phyloP scores from a whole-genome alignment of 2,888 invertebrate species.

The Xylocampa areola region DNA sequence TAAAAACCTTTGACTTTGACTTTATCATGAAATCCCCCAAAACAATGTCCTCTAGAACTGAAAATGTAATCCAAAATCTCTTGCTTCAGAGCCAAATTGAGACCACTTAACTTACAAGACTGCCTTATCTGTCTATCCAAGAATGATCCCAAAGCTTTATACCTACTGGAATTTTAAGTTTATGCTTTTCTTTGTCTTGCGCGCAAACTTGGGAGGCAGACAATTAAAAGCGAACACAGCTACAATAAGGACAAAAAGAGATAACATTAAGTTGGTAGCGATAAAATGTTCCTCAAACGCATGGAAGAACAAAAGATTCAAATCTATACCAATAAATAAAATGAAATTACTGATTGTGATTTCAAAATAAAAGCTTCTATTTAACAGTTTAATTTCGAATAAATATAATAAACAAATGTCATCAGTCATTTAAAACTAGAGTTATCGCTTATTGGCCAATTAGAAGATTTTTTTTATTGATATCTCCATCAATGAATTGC shows the following conservation, averaged over 20 bases:
- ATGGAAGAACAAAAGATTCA: constrained; percentile 16
- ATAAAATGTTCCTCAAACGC: constrained; percentile 4
- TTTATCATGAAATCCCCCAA: too few species aligned
- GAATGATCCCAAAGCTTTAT: too few species aligned
- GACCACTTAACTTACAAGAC: neutral
- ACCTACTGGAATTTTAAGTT: neutral
- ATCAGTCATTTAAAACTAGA: too few species aligned
- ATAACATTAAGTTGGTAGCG: constrained; percentile 18
- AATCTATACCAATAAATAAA: constrained; percentile 25
- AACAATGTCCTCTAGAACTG: too few species aligned
- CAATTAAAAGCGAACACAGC: constrained; percentile 29
- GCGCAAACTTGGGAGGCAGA: constrained; percentile 2
- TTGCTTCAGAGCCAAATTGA: neutral
- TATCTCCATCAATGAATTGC: too few species aligned
- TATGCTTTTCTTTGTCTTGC: neutral
- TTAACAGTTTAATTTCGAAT: too few species aligned
- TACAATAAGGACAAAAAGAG: constrained; percentile 4
- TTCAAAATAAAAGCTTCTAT: too few species aligned
- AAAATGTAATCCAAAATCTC: neutral
- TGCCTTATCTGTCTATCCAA: neutral
- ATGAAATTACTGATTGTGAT: too few species aligned
- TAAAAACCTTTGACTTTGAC: too few species aligned
- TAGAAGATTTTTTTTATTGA: too few species aligned
- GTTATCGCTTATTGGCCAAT: too few species aligned
- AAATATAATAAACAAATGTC: too few species aligned